Base-by-base conservation (phyloP, 2,113 vertebrate species). In the Oncorhynchus masou region DNA sequence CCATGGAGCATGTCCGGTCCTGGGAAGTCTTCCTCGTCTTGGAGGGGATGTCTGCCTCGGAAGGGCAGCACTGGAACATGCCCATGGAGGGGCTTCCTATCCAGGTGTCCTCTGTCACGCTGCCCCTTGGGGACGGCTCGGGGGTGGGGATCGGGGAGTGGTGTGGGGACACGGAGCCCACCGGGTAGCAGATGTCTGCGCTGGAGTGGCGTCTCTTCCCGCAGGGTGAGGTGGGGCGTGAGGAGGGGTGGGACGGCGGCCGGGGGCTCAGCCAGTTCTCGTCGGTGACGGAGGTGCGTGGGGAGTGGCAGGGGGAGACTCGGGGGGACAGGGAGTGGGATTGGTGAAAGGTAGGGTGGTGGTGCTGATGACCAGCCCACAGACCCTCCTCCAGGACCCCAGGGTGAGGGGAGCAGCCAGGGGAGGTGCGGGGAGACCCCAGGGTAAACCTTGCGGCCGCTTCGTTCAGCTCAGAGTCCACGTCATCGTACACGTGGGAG, bases 1-100 rank as follows among this genome's bases (percentile, higher is more conserved):
- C 85, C 85, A 96, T 91, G 82, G 94, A 89, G 68, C 91, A 81
- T 81, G 95, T 95, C 91, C 96, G 95, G 90, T 99, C 97, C 87
- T 99, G 97, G 72, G 96, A 99, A 73, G 97, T 99, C 88, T 97
- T 98, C 83, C 97, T 95, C 78, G 97, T 98, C 93, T 99, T 99
- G 59, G 96, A 93, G 82, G 97, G 97, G 87, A 99, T 98, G 91
- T 98, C 96, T 74, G 95, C 95, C 80, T 99, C 97, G 64, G 93
- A 91, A 81, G 95, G 95, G 75, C 92, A 95, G 92, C 95, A 99
- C 86, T 97, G 97, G 92, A 98, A 98, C 85, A 96, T 91, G 76
- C 94, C 92, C 73, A 93, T 74, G 77, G 96, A 95, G 73, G 95
- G 87, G 82, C 92, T 94, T 81, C 90, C 94, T 16, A 93, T 89